Evolutionary conservation across 2,113 vertebrate species (phyloP).

Genomic region (Elephas maximus): DNA sequence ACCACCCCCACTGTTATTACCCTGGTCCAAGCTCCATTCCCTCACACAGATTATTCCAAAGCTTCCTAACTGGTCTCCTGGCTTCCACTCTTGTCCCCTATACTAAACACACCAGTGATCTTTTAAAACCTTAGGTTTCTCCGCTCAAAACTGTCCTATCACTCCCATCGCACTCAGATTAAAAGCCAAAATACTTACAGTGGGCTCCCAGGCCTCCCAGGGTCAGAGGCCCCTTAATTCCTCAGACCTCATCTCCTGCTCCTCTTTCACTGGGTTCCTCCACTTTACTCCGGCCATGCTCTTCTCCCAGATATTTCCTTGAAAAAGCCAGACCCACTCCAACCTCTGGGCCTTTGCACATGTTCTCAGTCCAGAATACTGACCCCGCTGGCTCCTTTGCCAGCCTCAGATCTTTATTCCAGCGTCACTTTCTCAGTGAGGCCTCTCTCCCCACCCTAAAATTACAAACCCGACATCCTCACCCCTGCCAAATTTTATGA

Average conservation of each 20-base stretch:
- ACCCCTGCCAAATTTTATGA: neutral
- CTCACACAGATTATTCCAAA: neutral
- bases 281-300: neutral
- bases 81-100: neutral
- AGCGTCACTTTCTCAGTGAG: neutral
- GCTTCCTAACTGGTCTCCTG: neutral
- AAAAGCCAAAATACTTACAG: neutral
- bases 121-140: neutral
- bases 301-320: neutral
- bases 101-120: neutral
- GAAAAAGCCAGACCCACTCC: neutral
- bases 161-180: neutral
- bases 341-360: neutral
- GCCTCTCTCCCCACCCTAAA: neutral
- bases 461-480: neutral
- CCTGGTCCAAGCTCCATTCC: neutral
- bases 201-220: neutral
- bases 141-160: neutral
- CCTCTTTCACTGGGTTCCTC: neutral
- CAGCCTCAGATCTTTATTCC: neutral
- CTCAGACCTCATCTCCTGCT: neutral
- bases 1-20: neutral
- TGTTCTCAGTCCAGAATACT: rapidly evolving
- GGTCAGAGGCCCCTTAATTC: neutral
- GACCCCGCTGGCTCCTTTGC: neutral